A percentile compares a stretch with the other conserved stretches of the same genome.
Conservation (phyloP, 2,888 invertebrate species). For the Amblyjoppa fuscipennis region DNA sequence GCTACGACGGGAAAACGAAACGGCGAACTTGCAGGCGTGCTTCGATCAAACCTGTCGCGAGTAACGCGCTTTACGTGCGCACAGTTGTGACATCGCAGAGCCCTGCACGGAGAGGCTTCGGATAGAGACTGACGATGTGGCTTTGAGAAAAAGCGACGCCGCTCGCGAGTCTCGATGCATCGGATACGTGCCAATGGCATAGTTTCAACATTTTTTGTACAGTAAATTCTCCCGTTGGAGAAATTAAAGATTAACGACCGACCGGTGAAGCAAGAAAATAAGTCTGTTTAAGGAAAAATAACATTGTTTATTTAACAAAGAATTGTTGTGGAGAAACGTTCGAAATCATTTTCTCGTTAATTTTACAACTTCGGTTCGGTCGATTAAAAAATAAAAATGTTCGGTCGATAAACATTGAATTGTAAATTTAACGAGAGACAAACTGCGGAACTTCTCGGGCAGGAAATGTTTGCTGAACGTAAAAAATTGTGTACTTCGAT, state of each 20-base stretch:
- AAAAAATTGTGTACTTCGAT: too few species aligned
- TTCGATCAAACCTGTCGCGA: constrained; percentile 64
- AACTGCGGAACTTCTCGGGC: too few species aligned
- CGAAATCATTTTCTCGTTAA: too few species aligned
- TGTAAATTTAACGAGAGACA: too few species aligned
- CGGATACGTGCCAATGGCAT: background rate
- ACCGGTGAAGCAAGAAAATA: background rate
- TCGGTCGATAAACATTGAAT: too few species aligned
- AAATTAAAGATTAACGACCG: background rate
- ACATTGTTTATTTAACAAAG: background rate
- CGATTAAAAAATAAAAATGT: too few species aligned
- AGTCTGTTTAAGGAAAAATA: background rate
- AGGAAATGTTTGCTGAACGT: too few species aligned
- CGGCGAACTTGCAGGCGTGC: constrained; percentile 7
- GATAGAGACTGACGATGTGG: background rate
- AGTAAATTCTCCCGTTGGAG: background rate
- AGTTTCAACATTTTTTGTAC: background rate
- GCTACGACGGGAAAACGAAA: constrained; percentile 43
- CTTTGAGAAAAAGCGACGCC: background rate
- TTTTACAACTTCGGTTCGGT: too few species aligned
- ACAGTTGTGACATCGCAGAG: constrained; percentile 16
- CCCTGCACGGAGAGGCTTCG: background rate
- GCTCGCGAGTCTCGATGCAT: background rate
- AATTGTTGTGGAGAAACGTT: background rate
- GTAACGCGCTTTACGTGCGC: constrained; percentile 34